Evolutionary conservation across 2,113 vertebrate species (phyloP).

Genomic region (Panthera uncia): DNA sequence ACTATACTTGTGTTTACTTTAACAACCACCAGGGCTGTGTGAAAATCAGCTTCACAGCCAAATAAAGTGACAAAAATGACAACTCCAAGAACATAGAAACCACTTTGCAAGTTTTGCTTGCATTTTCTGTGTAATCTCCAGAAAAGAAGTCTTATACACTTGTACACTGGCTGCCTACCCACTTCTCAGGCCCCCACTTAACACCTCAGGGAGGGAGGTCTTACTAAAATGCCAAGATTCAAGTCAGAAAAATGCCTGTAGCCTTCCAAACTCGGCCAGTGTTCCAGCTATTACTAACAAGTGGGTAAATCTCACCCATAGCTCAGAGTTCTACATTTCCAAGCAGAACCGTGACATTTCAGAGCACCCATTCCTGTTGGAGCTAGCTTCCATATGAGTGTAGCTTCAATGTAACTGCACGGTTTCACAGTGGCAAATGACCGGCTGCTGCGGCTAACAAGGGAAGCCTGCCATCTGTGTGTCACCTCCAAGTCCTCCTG

Average conservation of each 20-base stretch:
- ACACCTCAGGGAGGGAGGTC: background rate
- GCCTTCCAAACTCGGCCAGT: background rate
- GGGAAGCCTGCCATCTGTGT: background rate
- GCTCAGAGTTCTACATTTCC: background rate
- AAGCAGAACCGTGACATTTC: background rate
- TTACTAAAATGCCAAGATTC: background rate
- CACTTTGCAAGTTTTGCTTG: constrained; percentile 73
- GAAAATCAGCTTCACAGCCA: constrained; percentile 80
- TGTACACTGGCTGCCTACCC: background rate
- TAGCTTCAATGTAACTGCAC: background rate
- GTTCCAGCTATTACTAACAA: background rate
- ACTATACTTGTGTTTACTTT: constrained; percentile 80
- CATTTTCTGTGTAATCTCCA: constrained; percentile 67
- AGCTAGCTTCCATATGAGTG: background rate
- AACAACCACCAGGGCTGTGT: constrained; percentile 77
- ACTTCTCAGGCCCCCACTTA: background rate
- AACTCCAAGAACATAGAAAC: constrained; percentile 79
- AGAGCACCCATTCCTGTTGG: background rate
- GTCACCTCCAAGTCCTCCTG: background rate
- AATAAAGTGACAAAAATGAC: constrained; percentile 80
- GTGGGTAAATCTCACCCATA: background rate
- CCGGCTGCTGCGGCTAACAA: background rate
- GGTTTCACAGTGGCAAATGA: background rate
- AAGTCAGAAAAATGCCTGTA: background rate
- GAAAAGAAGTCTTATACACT: background rate